Evolutionary conservation across 35 echinoderm and acorn worm genomes (phyloP).

Genomic region (Ophioderma brevispina): DNA sequence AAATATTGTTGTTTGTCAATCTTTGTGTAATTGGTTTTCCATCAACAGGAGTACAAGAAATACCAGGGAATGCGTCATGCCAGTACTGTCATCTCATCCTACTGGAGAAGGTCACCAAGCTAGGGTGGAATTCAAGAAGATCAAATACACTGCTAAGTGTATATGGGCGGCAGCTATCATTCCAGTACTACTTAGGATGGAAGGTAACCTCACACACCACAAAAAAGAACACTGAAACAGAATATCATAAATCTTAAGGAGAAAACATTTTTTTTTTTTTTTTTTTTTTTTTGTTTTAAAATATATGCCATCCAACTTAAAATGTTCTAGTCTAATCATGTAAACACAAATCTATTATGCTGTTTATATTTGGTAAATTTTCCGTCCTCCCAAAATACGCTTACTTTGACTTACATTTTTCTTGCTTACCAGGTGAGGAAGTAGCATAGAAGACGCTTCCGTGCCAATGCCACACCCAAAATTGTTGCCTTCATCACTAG

Average conservation of each 20-base stretch:
- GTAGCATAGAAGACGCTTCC: conserved; percentile 89
- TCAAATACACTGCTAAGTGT: conserved; percentile 68
- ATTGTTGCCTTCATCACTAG: conserved; percentile 70
- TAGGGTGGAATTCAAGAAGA: conserved; percentile 73
- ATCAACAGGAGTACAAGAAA: conserved; percentile 56
- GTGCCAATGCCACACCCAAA: conserved; percentile 87
- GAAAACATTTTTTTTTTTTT: no score
- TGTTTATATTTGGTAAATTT: no score
- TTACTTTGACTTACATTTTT: no score
- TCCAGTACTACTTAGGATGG: conserved; percentile 88
- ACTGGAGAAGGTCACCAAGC: conserved; percentile 84
- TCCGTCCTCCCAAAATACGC: no score
- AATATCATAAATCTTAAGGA: not conserved
- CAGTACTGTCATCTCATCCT: conserved; percentile 63
- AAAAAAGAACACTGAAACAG: not conserved
- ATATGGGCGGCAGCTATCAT: conserved; percentile 90
- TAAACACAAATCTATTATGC: not conserved
- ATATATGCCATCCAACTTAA: not conserved
- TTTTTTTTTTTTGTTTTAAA: no score
- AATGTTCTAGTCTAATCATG: not conserved
- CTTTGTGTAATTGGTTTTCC: no score
- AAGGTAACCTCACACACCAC: no score
- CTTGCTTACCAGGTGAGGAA: conserved; percentile 89
- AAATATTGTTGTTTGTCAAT: no score
- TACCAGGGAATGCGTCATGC: conserved; percentile 71